Conservation (phyloP, 1,140 invertebrate species). For the Nephotettix cincticeps region DNA sequence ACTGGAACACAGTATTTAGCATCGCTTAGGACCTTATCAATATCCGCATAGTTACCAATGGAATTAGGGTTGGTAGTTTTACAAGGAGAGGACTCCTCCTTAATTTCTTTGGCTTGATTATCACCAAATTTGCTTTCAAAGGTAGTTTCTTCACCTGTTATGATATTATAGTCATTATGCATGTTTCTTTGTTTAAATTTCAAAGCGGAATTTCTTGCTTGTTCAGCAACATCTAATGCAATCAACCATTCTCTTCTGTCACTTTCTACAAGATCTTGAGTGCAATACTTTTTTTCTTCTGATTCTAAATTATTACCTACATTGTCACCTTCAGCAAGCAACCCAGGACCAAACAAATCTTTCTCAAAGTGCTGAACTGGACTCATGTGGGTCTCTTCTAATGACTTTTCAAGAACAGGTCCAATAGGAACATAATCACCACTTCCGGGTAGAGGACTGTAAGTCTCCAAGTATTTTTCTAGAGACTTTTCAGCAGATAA, state of each 20-base stretch:
- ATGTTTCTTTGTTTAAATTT: slow-evolving; percentile 14
- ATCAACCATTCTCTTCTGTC: neutral
- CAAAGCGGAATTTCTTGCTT: slow-evolving; percentile 8
- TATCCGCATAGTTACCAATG: too few species aligned
- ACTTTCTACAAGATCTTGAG: neutral
- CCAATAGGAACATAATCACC: too few species aligned
- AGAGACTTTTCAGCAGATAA: too few species aligned
- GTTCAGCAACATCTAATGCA: neutral
- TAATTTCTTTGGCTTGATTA: neutral
- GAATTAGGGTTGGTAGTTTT: too few species aligned
- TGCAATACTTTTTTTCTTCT: neutral
- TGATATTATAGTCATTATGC: slow-evolving; percentile 24
- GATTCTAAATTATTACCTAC: neutral
- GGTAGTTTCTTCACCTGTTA: slow-evolving; percentile 1
- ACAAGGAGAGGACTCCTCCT: neutral
- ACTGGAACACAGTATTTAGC: too few species aligned
- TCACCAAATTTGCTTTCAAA: neutral
- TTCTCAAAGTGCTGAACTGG: too few species aligned
- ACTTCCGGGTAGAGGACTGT: too few species aligned
- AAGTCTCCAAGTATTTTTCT: too few species aligned
- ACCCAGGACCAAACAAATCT: too few species aligned
- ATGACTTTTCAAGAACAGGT: too few species aligned
- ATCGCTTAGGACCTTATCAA: too few species aligned
- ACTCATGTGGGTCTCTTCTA: too few species aligned
- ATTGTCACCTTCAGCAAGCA: neutral